These are phyloP conservation scores for Neelides sp. DNA, from an alignment of 1,140 invertebrate genomes.

Conservation along the genomic window DNA sequence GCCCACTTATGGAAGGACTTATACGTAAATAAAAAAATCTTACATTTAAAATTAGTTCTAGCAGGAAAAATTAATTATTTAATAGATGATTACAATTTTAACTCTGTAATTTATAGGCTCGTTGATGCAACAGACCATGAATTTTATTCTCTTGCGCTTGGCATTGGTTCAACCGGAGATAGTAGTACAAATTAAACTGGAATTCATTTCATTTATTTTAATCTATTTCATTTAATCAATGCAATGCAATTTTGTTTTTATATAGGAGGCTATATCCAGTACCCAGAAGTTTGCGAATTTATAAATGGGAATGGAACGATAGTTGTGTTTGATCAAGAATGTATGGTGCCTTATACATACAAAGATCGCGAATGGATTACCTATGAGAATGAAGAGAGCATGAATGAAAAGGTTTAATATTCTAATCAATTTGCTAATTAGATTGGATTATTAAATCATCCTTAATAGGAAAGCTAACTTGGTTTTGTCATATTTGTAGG, in stretches of 20 bases:
- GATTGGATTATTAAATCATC: background rate
- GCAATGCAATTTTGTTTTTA: too few species aligned
- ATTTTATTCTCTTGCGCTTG: constrained; percentile 55
- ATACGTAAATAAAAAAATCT: constrained; percentile 40
- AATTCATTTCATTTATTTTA: too few species aligned
- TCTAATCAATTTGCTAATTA: background rate
- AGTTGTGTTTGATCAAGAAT: constrained; percentile 50
- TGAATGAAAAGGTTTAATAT: constrained; percentile 51
- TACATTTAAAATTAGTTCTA: background rate
- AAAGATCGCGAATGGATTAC: constrained; percentile 70
- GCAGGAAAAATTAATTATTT: background rate
- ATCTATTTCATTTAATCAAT: too few species aligned
- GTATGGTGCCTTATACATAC: constrained; percentile 64
- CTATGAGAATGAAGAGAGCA: constrained; percentile 64
- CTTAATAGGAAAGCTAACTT: background rate
- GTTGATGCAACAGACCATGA: constrained; percentile 51
- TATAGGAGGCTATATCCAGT: constrained; percentile 63
- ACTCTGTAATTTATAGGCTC: constrained; percentile 40
- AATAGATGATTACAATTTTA: background rate
- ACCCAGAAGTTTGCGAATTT: constrained; percentile 55
- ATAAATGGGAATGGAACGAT: constrained; percentile 39
- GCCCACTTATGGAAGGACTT: constrained; percentile 79
- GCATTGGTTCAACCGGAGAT: constrained; percentile 48
- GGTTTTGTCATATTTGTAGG: constrained; percentile 6
- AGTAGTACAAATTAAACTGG: too few species aligned